Conservation (phyloP, 2,888 invertebrate genomes). For the Brenthis hecate region DNA sequence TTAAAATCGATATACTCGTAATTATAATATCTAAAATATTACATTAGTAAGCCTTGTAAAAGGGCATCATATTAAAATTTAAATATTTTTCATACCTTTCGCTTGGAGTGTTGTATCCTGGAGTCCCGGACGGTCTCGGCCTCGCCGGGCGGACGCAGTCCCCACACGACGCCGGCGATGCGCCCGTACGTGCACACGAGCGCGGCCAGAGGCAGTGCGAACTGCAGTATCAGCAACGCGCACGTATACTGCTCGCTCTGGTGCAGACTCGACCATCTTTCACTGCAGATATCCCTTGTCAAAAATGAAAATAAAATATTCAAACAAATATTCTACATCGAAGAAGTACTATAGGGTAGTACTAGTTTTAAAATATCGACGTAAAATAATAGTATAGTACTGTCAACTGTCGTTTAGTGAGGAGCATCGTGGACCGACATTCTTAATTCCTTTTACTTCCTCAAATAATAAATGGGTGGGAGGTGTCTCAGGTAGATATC, state of each 20-base stretch:
- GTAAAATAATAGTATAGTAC: too few species aligned
- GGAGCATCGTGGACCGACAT: too few species aligned
- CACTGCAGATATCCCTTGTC: constrained; percentile 85
- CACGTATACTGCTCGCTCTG: constrained; percentile 89
- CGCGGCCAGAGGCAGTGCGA: constrained; percentile 90
- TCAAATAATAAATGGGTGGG: too few species aligned
- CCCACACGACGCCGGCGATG: constrained; percentile 94
- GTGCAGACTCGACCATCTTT: constrained; percentile 85
- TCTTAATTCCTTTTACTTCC: too few species aligned
- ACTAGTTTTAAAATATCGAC: too few species aligned
- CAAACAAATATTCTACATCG: background rate
- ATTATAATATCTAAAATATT: too few species aligned
- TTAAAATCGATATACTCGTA: too few species aligned
- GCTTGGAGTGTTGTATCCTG: constrained; percentile 91
- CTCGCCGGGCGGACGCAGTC: constrained; percentile 91
- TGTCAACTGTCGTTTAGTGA: too few species aligned
- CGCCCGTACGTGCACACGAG: constrained; percentile 92
- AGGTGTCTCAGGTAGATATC: too few species aligned
- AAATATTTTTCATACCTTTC: constrained; percentile 84
- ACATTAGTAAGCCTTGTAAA: too few species aligned
- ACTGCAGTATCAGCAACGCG: constrained; percentile 90
- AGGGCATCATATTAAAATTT: background rate
- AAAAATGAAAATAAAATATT: constrained; percentile 33
- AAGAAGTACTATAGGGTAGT: too few species aligned
- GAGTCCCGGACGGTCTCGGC: constrained; percentile 92